Base-by-base conservation (phyloP, 2,113 vertebrate genomes). In the Myodes glareolus region DNA sequence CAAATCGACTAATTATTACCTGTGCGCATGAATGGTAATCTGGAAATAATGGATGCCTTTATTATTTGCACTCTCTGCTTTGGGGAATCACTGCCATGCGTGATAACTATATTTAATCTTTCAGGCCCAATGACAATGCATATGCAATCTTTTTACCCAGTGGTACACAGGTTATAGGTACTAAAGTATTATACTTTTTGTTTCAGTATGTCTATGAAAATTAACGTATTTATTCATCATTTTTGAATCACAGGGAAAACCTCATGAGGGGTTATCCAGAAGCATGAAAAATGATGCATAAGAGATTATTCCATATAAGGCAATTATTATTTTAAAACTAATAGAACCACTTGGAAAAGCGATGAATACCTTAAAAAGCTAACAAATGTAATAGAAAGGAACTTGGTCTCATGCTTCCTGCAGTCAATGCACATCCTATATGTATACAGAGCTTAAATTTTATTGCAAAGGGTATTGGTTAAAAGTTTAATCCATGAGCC, bases 401-500 rank as follows among this genome's bases (percentile, higher is more conserved):
- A 88, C 7, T 16, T 36, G 33, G 0, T 13, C 6, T 92, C 39
- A 86, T 58, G 81, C 21, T 94, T 77, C 36, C 10, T 81, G 70
- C 17, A 92, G 78, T 90, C 76, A 93, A 50, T 72, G 33, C 29
- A 42, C 5, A 65, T 92, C 17, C 33, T 67, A 0, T 92, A 33
- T 76, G 73, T 75, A 58, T 81, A 17, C 33, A 95, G 8, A 50
- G 27, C 7, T 90, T 93, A 75, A 92, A 86, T 89, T 96, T 90
- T 94, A 94, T 90, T 82, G 12, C 91, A 87, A 70, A 14, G 9
- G 23, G 11, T 86, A 19, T 93, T 94, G 55, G n/a, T 88, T 94
- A 95, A 94, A 87, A 85, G 65, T 91, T 25, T 33, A 25, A 86
- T 39, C 52, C 27, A 33, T 90, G 45, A 80, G 16, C 23, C 19